Percentiles rank a stretch among this genome's conserved stretches.
These are phyloP conservation scores for Gibbula magus DNA, from an alignment of 2,888 invertebrate species.

Conservation along the genomic window DNA sequence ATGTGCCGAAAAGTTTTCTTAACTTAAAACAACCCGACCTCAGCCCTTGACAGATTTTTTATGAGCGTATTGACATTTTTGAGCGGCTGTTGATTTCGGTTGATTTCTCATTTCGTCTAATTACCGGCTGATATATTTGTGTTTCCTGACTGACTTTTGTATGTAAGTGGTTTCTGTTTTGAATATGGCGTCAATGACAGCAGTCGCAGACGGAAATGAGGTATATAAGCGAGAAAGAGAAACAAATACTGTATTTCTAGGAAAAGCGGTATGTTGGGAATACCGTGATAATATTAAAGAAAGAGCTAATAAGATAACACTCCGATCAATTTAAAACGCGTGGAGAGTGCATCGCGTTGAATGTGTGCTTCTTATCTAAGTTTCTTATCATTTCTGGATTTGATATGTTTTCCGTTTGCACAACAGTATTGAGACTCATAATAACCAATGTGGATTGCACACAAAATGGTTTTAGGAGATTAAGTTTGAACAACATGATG, in stretches of 20 bases:
- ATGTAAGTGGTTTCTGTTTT: slow-evolving; percentile 6
- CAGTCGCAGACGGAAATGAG: slow-evolving; percentile 4
- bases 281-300: neutral
- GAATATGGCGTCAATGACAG: neutral
- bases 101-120: slow-evolving; percentile 1
- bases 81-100: slow-evolving; percentile 19
- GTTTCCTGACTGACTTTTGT: slow-evolving; percentile 3
- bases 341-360: neutral
- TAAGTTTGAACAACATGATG: too few species aligned
- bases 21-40: neutral
- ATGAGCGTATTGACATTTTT: neutral
- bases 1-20: neutral
- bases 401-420: too few species aligned
- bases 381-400: too few species aligned
- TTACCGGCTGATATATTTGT: slow-evolving; percentile 10
- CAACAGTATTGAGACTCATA: too few species aligned
- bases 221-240: neutral
- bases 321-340: neutral
- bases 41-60: slow-evolving; percentile 5
- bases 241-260: neutral
- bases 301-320: neutral
- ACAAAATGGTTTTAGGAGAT: too few species aligned
- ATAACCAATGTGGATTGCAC: too few species aligned
- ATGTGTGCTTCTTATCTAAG: too few species aligned
- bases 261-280: neutral